A percentile compares a stretch with the other conserved stretches of the same genome.
Conservation (phyloP, 2,113 vertebrate species). For the Hippocampus abdominalis region DNA sequence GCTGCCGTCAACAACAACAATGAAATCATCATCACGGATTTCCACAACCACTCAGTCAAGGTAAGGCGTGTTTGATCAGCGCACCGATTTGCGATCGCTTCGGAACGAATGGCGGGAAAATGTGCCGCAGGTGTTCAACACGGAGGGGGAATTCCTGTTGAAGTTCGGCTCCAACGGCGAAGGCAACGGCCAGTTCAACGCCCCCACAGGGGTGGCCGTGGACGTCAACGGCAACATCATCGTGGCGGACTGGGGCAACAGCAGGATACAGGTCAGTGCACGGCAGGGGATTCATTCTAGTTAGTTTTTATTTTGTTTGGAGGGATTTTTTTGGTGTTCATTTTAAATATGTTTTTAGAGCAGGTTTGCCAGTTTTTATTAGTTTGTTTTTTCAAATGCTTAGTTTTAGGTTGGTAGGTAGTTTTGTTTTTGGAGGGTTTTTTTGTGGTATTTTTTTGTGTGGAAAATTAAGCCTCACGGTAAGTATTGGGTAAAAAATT, state of each 20-base stretch:
- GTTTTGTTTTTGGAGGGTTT: too few species aligned
- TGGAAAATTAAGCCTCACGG: too few species aligned
- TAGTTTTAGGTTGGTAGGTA: too few species aligned
- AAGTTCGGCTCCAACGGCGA: slow-evolving; percentile 98
- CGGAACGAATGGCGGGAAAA: not conserved
- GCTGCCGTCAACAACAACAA: slow-evolving; percentile 98
- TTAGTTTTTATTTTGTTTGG: too few species aligned
- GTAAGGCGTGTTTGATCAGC: slow-evolving; percentile 56
- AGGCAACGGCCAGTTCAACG: slow-evolving; percentile 96
- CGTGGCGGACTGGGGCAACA: slow-evolving; percentile 98
- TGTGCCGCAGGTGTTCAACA: slow-evolving; percentile 84
- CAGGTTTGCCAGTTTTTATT: too few species aligned
- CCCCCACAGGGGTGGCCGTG: slow-evolving; percentile 96
- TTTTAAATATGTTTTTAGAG: too few species aligned
- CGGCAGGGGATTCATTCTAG: too few species aligned
- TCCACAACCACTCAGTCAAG: slow-evolving; percentile 99
- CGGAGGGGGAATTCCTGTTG: slow-evolving; percentile 91
- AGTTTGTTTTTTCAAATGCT: too few species aligned
- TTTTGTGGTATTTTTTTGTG: too few species aligned
- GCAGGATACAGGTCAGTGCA: slow-evolving; percentile 86
- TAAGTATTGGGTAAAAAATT: too few species aligned
- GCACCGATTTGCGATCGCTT: not conserved
- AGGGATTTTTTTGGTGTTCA: too few species aligned
- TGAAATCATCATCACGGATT: slow-evolving; percentile 96
- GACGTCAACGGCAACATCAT: slow-evolving; percentile 96